Percentiles rank a stretch among this genome's conserved stretches.
Conservation (phyloP, 2,797 vertebrate genomes). For the Smutsia gigantea region DNA sequence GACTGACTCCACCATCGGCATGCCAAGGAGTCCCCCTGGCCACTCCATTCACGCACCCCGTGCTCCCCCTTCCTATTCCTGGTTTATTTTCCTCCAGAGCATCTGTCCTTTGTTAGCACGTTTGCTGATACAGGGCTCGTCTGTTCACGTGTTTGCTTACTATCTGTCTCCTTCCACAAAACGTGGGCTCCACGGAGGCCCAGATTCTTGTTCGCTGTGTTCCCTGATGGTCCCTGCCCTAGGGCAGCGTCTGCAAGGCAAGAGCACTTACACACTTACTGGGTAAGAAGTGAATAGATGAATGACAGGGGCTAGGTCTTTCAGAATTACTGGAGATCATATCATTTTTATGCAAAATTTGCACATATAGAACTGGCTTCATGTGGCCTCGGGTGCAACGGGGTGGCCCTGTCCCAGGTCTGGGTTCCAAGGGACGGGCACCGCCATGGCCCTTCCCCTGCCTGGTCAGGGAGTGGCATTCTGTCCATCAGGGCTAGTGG, state of each 20-base stretch:
- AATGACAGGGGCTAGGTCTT: fast-evolving
- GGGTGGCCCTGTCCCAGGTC: fast-evolving
- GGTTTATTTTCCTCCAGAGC: fast-evolving
- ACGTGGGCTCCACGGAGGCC: fast-evolving
- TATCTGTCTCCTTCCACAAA: fast-evolving
- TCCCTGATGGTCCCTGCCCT: fast-evolving
- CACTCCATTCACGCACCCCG: fast-evolving
- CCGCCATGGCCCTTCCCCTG: not conserved
- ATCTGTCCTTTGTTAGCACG: not conserved
- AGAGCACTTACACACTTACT: not conserved
- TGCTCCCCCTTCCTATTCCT: fast-evolving
- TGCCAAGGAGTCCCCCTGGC: not conserved
- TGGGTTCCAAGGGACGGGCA: fast-evolving
- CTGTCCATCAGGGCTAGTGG: fast-evolving
- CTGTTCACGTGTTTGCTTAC: fast-evolving
- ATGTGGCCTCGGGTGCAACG: fast-evolving
- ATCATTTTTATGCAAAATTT: not conserved
- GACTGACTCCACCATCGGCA: fast-evolving
- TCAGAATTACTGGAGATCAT: fast-evolving
- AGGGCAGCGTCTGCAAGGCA: fast-evolving
- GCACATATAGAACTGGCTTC: not conserved
- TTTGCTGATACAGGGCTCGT: fast-evolving
- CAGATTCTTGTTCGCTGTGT: fast-evolving
- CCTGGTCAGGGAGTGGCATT: not conserved
- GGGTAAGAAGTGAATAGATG: not conserved